Base-by-base conservation (phyloP, 2,888 invertebrate genomes). In the Oxystoma pomonae region DNA sequence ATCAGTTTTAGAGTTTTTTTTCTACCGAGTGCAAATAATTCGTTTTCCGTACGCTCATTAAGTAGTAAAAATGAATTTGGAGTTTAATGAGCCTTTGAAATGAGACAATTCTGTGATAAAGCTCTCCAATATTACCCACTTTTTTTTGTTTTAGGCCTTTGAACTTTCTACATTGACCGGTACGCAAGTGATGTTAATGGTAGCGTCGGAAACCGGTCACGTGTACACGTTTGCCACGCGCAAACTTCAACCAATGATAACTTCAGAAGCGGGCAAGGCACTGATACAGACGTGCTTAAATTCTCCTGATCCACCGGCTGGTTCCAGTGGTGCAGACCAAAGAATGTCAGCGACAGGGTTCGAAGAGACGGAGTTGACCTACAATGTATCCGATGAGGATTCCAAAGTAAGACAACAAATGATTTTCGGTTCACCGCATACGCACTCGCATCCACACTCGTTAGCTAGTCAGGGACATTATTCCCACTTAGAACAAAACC, bases 141-240 rank as follows among this genome's bases (percentile, higher is more conserved):
- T 35, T 35, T 35, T 35, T 35, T 35, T 35, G 2, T 85, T 86
- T 9, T 88, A 99, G 98, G 99, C 99, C 64, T 99, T 98, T 85
- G 99, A 99, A 84, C 84, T 99, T 76, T 98, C 99, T 66, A 98
- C 98, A 72, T 82, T 99, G 80, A 99, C 99, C 69, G 99, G 99
- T 61, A 99, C 99, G 49, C 98, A 99, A 84, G 98, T 99, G 81
- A 99, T 99, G 98, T 85, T 99, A 75, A 85, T 99, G 78, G 98
- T 99, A 70, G 98, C 98, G 66, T 97, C 96, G 69, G 98, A 98
- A 82, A 98, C 98, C 18, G 98, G 98, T 61, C 99, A 99, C 84
- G 99, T 99, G 76, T 99, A 99, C 84, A 99, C 99, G 68, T 99
- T 98, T 84, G 98, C 99, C 68, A 99, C 99, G 72, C 88, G 97